These are phyloP conservation scores for Toxotes jaculatrix DNA, from an alignment of 2,113 vertebrate genomes.

Conservation along the genomic window DNA sequence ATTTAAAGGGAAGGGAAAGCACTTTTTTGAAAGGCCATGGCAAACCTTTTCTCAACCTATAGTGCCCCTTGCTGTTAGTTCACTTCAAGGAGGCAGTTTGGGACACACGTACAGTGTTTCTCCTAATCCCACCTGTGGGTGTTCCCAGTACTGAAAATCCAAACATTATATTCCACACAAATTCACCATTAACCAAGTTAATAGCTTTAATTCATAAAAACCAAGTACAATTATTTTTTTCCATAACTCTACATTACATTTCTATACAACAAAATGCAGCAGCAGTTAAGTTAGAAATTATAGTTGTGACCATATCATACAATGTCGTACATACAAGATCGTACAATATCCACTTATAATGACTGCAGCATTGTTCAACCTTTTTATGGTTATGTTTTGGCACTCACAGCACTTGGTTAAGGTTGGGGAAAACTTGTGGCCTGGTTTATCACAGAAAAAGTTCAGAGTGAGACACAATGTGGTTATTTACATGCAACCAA, in stretches of 20 bases:
- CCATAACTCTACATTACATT: too few species aligned
- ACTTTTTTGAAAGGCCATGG: slow-evolving; percentile 7
- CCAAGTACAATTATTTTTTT: background rate
- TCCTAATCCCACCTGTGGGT: background rate
- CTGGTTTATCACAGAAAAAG: background rate
- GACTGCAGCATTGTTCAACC: background rate
- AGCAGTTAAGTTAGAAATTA: background rate
- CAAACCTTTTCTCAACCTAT: slow-evolving; percentile 2
- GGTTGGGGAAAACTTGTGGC: background rate
- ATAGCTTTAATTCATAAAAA: slow-evolving; percentile 10
- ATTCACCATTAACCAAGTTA: background rate
- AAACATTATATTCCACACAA: background rate
- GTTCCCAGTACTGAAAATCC: background rate
- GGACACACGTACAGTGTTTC: background rate
- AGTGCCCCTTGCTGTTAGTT: background rate
- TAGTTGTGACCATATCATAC: background rate
- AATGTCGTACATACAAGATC: too few species aligned
- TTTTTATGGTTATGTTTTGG: background rate
- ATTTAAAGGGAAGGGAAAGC: slow-evolving; percentile 18
- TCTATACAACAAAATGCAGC: too few species aligned
- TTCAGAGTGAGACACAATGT: background rate
- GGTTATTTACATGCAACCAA: background rate
- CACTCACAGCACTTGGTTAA: background rate
- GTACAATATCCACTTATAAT: background rate
- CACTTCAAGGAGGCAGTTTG: background rate